Conservation (phyloP, 2,888 invertebrate genomes). For the Polietes domitor region DNA sequence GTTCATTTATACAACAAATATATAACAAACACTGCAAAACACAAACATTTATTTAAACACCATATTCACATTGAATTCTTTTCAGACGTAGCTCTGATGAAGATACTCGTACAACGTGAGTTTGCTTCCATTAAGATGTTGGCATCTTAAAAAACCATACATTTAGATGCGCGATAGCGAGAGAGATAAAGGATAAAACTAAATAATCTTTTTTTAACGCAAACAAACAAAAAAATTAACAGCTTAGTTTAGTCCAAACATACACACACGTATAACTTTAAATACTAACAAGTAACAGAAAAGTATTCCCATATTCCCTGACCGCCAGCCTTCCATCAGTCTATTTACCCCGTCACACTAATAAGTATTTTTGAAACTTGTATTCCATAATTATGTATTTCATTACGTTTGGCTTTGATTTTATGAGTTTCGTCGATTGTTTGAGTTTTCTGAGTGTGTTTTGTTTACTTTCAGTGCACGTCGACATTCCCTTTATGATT, state of each 20-base stretch:
- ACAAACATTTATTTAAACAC: neutral
- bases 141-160: conserved; percentile 48
- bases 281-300: neutral
- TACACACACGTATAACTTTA: neutral
- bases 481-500: conserved; percentile 69
- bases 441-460: conserved; percentile 23
- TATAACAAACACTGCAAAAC: neutral
- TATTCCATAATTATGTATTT: neutral
- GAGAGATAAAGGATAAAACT: conserved; percentile 8
- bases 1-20: too few relatives aligned
- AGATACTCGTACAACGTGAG: conserved; percentile 79
- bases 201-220: conserved; percentile 4
- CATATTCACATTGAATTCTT: conserved; percentile 37
- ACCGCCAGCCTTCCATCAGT: neutral
- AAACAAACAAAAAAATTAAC: neutral
- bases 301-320: conserved; percentile 15
- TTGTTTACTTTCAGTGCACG: conserved; percentile 68
- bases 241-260: conserved; percentile 1
- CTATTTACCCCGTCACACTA: neutral
- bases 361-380: neutral
- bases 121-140: conserved; percentile 68
- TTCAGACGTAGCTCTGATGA: conserved; percentile 79
- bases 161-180: neutral
- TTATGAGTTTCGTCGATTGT: neutral
- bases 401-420: conserved; percentile 6